Evolutionary conservation across 2,888 invertebrate genomes (phyloP).

Genomic region (Metalampra italica): DNA sequence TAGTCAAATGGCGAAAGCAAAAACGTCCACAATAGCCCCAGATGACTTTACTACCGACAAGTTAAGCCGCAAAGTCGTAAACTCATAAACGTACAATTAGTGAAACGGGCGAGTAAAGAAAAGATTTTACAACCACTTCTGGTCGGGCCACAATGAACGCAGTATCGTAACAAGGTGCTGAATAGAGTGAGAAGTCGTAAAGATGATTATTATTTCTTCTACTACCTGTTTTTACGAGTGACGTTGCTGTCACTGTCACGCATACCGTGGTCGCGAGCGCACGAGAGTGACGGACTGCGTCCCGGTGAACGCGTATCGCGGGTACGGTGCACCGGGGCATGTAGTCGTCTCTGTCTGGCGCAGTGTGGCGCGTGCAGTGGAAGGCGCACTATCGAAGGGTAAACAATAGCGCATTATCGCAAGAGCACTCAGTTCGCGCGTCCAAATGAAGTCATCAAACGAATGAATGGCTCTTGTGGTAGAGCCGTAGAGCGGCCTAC

Average conservation of each 20-base stretch:
- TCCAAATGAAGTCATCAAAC: slow-evolving; percentile 77
- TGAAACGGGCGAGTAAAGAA: slow-evolving; percentile 77
- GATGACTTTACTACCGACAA: slow-evolving; percentile 65
- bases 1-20: slow-evolving; percentile 9
- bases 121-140: slow-evolving; percentile 77
- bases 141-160: slow-evolving; percentile 75
- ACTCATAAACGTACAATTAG: slow-evolving; percentile 79
- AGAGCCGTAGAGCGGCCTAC: slow-evolving; percentile 57
- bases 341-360: slow-evolving; percentile 57
- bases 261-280: slow-evolving; percentile 28
- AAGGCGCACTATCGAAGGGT: slow-evolving; percentile 76
- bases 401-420: slow-evolving; percentile 78
- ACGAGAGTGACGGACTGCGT: slow-evolving; percentile 51
- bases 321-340: slow-evolving; percentile 40
- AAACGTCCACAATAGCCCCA: slow-evolving; percentile 57
- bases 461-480: slow-evolving; percentile 68
- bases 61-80: slow-evolving; percentile 74
- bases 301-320: slow-evolving; percentile 49
- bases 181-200: slow-evolving; percentile 80
- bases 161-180: slow-evolving; percentile 79
- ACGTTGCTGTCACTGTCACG: slow-evolving; percentile 53
- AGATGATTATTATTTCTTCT: slow-evolving; percentile 80
- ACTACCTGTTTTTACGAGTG: slow-evolving; percentile 79
- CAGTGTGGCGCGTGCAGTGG: slow-evolving; percentile 69
- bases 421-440: slow-evolving; percentile 69